These are phyloP conservation scores for Numida meleagris DNA, from an alignment of 2,113 vertebrate species.

Conservation along the genomic window DNA sequence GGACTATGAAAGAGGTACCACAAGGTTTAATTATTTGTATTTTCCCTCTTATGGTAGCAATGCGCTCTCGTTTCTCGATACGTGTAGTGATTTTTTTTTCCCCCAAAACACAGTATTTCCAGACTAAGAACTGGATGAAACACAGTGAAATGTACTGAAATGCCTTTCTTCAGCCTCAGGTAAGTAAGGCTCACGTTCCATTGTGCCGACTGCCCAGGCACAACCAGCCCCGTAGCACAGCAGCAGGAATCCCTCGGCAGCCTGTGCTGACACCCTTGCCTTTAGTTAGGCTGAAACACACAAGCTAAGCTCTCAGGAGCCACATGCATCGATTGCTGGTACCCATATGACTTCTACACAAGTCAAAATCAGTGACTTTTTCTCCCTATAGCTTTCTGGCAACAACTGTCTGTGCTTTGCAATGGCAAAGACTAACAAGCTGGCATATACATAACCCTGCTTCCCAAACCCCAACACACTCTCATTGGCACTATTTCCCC, in stretches of 20 bases:
- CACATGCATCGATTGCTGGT: neutral
- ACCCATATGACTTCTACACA: neutral
- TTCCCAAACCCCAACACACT: neutral
- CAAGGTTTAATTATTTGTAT: slow-evolving; percentile 59
- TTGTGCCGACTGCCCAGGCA: neutral
- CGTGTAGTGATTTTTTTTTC: slow-evolving; percentile 22
- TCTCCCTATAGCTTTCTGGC: neutral
- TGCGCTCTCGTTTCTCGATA: neutral
- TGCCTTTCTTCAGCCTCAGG: slow-evolving; percentile 4
- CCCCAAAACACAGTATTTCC: neutral
- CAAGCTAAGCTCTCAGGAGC: neutral
- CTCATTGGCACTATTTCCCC: neutral
- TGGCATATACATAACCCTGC: neutral
- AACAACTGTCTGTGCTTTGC: neutral
- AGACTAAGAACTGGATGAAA: neutral
- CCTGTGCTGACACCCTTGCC: neutral
- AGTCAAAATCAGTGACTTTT: neutral
- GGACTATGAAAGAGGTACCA: slow-evolving; percentile 38
- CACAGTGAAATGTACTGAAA: neutral
- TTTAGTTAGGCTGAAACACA: neutral
- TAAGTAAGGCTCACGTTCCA: neutral
- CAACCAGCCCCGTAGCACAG: neutral
- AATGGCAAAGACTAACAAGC: neutral
- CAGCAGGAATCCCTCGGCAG: neutral
- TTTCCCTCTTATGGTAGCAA: neutral